Evolutionary conservation across 2,888 invertebrate genomes (phyloP).

Genomic region (Thera obeliscata): DNA sequence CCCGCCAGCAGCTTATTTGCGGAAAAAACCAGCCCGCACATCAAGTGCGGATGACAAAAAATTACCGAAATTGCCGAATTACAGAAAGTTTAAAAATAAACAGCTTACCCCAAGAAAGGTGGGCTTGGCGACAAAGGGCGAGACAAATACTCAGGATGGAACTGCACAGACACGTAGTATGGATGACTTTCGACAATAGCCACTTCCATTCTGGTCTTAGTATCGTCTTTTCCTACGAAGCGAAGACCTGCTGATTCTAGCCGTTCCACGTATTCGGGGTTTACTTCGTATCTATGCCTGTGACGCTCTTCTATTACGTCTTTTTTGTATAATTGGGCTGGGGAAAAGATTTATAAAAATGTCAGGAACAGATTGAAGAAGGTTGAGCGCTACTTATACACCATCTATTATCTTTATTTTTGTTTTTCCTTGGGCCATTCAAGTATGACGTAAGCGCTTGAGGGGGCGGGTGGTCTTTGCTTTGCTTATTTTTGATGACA

Average conservation of each 20-base stretch:
- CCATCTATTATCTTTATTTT: too few species aligned
- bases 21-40: too few species aligned
- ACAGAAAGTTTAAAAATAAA: neutral
- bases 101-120: slow-evolving; percentile 92
- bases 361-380: neutral
- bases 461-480: too few species aligned
- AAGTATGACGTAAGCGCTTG: too few species aligned
- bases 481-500: too few species aligned
- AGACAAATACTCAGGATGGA: slow-evolving; percentile 98
- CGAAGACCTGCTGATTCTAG: slow-evolving; percentile 93
- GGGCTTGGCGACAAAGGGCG: slow-evolving; percentile 96
- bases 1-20: too few species aligned
- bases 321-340: slow-evolving; percentile 91
- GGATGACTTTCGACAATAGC: slow-evolving; percentile 94
- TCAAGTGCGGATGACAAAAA: too few species aligned
- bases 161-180: slow-evolving; percentile 98
- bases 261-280: slow-evolving; percentile 91
- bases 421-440: too few species aligned
- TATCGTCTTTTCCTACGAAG: slow-evolving; percentile 94
- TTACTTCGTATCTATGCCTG: slow-evolving; percentile 98
- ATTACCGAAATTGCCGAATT: too few species aligned
- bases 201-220: slow-evolving; percentile 97
- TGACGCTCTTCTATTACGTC: slow-evolving; percentile 96
- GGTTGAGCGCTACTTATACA: too few species aligned
- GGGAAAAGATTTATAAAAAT: slow-evolving; percentile 32